Conservation (phyloP, 2,797 vertebrate species). For the Enteromius treurensis region DNA sequence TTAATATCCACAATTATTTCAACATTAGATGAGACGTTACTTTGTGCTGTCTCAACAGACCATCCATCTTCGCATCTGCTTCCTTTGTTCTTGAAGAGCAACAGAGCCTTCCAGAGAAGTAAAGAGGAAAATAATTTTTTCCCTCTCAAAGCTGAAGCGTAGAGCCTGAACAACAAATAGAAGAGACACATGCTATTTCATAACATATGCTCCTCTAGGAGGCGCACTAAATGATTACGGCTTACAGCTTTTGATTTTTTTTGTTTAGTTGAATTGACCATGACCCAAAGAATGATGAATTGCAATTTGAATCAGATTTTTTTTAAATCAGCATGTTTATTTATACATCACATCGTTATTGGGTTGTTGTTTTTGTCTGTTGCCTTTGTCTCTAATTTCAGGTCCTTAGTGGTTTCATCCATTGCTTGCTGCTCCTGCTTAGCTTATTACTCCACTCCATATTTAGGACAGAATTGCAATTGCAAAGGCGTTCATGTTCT, state of each 20-base stretch:
- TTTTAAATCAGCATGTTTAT: background rate
- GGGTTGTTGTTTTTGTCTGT: too few species aligned
- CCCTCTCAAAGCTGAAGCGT: background rate
- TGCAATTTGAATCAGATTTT: background rate
- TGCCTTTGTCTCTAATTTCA: too few species aligned
- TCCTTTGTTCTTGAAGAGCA: constrained; percentile 26
- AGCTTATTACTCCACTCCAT: background rate
- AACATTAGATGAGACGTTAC: constrained; percentile 65
- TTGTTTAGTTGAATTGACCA: background rate
- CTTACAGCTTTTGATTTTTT: too few species aligned
- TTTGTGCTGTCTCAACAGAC: constrained; percentile 50
- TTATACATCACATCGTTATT: too few species aligned
- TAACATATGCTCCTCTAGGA: background rate
- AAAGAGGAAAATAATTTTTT: background rate
- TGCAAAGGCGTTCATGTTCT: background rate
- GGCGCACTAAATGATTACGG: background rate
- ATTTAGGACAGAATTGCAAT: background rate
- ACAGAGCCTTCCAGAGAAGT: constrained; percentile 23
- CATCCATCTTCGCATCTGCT: constrained; percentile 52
- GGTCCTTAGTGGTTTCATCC: too few species aligned
- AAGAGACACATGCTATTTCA: background rate
- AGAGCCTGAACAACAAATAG: background rate
- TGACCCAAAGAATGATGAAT: background rate
- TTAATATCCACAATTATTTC: constrained; percentile 75
- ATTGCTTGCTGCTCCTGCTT: too few species aligned